A percentile compares a stretch with the other conserved stretches of the same genome.
Evolutionary conservation across 2,113 vertebrate species (phyloP).

Genomic region (Anguilla japonica): DNA sequence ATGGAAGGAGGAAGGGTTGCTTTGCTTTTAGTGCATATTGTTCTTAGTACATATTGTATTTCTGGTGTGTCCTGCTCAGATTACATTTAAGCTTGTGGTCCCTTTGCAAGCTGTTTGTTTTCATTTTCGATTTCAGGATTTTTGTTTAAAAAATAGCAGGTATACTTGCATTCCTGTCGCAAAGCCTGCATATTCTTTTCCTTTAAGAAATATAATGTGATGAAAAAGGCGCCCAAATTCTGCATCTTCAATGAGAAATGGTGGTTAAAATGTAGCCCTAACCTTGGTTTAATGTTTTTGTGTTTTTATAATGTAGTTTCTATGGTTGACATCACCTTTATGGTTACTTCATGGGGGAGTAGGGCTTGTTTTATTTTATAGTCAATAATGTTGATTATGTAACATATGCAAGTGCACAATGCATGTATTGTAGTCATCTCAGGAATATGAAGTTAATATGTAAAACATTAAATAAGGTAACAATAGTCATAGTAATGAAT

Average conservation of each 20-base stretch:
- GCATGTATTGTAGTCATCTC: not conserved
- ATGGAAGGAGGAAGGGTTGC: not conserved
- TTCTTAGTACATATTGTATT: not conserved
- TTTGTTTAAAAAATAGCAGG: no score
- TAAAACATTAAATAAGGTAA: not conserved
- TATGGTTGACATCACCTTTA: constrained; percentile 27
- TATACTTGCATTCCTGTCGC: no score
- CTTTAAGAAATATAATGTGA: no score
- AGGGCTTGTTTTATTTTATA: constrained; percentile 26
- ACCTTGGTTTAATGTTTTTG: not conserved
- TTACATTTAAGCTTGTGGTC: not conserved
- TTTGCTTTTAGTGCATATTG: not conserved
- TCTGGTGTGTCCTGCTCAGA: not conserved
- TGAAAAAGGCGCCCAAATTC: no score
- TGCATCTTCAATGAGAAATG: not conserved
- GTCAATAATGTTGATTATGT: not conserved
- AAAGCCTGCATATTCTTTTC: no score
- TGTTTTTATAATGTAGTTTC: constrained; percentile 28
- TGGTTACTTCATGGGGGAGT: constrained; percentile 16
- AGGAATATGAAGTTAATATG: not conserved
- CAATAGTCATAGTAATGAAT: not conserved
- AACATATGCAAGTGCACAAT: not conserved
- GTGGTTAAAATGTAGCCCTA: not conserved
- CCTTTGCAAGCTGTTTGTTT: not conserved
- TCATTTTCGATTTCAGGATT: no score